phyloP scores from a whole-genome alignment of 2,888 invertebrate genomes.

The Acronicta leporina region DNA sequence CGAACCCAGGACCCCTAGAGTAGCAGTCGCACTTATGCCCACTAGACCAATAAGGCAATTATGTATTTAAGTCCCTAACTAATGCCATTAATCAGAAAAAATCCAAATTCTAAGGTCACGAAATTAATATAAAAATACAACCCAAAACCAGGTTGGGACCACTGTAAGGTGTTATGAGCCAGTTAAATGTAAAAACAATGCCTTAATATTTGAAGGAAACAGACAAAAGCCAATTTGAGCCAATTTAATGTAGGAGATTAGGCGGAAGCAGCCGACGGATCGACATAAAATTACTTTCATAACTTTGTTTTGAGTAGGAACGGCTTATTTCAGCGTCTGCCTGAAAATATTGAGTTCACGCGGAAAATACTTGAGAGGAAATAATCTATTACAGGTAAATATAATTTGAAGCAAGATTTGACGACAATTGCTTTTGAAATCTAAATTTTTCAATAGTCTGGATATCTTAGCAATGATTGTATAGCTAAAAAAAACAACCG shows the following conservation, averaged over 20 bases:
- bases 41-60: no score
- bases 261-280: constrained; percentile 26
- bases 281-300: constrained; percentile 20
- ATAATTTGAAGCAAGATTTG: background rate
- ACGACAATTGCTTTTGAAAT: background rate
- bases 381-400: constrained; percentile 2
- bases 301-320: constrained; percentile 19
- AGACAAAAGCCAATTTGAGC: constrained; percentile 3
- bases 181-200: constrained; percentile 13
- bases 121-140: no score
- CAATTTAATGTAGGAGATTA: constrained; percentile 35
- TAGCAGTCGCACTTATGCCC: no score
- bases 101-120: no score
- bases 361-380: background rate
- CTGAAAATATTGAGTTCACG: constrained; percentile 1
- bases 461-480: no score
- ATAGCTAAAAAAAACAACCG: no score
- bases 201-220: constrained; percentile 20
- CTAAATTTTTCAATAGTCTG: background rate
- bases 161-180: no score
- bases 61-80: no score
- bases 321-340: background rate
- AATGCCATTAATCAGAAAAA: no score
- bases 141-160: no score
- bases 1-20: no score